These are phyloP conservation scores for Leptestheria dahalacensis DNA, from an alignment of 1,140 invertebrate genomes.

Conservation along the genomic window DNA sequence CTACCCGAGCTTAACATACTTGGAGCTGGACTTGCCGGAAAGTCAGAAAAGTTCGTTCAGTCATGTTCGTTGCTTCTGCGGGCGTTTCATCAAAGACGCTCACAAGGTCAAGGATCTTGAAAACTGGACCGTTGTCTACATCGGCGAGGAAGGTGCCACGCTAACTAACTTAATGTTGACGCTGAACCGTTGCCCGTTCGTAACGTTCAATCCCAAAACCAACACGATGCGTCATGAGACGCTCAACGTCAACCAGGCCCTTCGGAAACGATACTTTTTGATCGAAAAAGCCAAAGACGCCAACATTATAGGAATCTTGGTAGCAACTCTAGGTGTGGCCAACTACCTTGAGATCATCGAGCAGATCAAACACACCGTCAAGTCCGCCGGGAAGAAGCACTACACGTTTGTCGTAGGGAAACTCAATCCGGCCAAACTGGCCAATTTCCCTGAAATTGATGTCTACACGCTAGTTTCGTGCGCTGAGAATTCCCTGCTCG, in stretches of 20 bases:
- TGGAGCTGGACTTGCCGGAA: slow-evolving; percentile 7
- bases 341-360: slow-evolving; percentile 64
- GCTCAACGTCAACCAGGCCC: slow-evolving; percentile 25
- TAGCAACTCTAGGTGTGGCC: slow-evolving; percentile 68
- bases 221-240: slow-evolving; percentile 22
- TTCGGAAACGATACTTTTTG: slow-evolving; percentile 64
- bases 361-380: slow-evolving; percentile 53
- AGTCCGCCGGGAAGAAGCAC: slow-evolving; percentile 56
- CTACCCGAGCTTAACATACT: slow-evolving; percentile 2
- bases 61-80: background rate
- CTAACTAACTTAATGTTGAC: slow-evolving; percentile 37
- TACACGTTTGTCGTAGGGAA: slow-evolving; percentile 87
- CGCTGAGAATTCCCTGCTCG: slow-evolving; percentile 63
- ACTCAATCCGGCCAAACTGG: slow-evolving; percentile 78
- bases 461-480: slow-evolving; percentile 80
- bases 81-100: background rate
- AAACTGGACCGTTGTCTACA: slow-evolving; percentile 37
- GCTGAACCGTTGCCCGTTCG: slow-evolving; percentile 29
- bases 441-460: slow-evolving; percentile 85
- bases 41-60: background rate
- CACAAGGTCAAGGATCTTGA: slow-evolving; percentile 26
- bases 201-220: slow-evolving; percentile 25
- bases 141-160: slow-evolving; percentile 34
- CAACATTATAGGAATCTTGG: slow-evolving; percentile 65
- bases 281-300: slow-evolving; percentile 82